A percentile compares a stretch with the other conserved stretches of the same genome.
Evolutionary conservation across 2,113 vertebrate genomes (phyloP).

Genomic region (Balaeniceps rex): DNA sequence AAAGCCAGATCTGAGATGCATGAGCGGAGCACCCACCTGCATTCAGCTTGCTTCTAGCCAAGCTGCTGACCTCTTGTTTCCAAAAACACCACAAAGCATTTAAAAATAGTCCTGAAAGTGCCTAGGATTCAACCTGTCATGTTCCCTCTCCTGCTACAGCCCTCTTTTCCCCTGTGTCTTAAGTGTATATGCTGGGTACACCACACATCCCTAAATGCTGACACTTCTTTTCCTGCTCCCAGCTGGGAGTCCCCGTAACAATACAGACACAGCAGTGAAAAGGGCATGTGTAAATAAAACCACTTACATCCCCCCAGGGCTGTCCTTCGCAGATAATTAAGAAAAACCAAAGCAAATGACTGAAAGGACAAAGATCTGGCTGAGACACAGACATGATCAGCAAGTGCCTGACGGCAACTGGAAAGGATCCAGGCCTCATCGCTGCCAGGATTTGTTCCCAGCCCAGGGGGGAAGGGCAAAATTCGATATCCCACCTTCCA

Average conservation of each 20-base stretch:
- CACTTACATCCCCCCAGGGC: not conserved
- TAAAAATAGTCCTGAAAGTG: not conserved
- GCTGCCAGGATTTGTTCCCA: not conserved
- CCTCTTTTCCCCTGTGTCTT: not conserved
- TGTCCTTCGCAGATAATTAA: not conserved
- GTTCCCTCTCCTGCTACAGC: not conserved
- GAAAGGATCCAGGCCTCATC: not conserved
- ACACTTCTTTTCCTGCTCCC: not conserved
- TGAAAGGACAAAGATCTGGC: constrained; percentile 23
- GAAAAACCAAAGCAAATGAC: not conserved
- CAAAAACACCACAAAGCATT: not conserved
- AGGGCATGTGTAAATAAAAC: not conserved
- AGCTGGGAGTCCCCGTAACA: not conserved
- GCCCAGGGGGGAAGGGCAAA: not conserved
- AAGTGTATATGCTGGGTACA: not conserved
- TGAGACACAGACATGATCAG: not conserved
- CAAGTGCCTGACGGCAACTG: not conserved
- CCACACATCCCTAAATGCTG: not conserved
- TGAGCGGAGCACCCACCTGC: fast-evolving
- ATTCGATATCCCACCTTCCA: not conserved
- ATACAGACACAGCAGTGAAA: not conserved
- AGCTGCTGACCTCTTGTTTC: not conserved
- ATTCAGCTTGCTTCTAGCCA: not conserved
- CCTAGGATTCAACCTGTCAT: not conserved
- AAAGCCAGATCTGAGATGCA: not conserved